A percentile compares a stretch with the other conserved stretches of the same genome.
Evolutionary conservation across 2,888 invertebrate genomes (phyloP).

Genomic region (Cheilosia vernalis): DNA sequence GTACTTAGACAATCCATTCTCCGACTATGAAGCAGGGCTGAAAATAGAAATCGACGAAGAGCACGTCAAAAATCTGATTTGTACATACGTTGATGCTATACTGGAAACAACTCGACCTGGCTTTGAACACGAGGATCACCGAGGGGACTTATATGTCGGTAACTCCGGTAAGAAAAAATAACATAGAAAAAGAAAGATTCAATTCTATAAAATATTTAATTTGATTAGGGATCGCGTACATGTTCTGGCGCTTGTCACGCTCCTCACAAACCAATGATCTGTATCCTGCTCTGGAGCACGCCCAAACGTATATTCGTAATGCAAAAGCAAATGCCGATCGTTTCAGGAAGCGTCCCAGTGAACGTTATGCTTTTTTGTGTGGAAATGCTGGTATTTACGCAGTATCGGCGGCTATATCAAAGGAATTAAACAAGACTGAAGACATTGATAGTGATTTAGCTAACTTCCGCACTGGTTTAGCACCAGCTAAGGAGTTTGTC

Average conservation of each 20-base stretch:
- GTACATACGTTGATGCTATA: slow-evolving; percentile 82
- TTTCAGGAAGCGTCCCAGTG: slow-evolving; percentile 84
- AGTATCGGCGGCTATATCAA: slow-evolving; percentile 87
- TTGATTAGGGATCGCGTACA: slow-evolving; percentile 88
- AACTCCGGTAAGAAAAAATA: slow-evolving; percentile 79
- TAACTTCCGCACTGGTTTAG: slow-evolving; percentile 81
- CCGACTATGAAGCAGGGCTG: slow-evolving; percentile 79
- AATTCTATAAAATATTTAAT: background rate
- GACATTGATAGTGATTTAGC: slow-evolving; percentile 82
- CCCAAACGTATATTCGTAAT: slow-evolving; percentile 86
- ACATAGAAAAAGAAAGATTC: too few relatives aligned
- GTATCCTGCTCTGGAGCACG: slow-evolving; percentile 86
- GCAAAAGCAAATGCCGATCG: slow-evolving; percentile 85
- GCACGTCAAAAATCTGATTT: slow-evolving; percentile 81
- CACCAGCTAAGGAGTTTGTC: slow-evolving; percentile 84
- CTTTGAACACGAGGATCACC: slow-evolving; percentile 79
- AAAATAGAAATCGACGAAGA: slow-evolving; percentile 80
- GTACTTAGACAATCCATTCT: slow-evolving; percentile 81
- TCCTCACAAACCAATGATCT: slow-evolving; percentile 82
- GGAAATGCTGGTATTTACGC: slow-evolving; percentile 92
- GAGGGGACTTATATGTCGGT: slow-evolving; percentile 83
- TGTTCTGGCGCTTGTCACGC: slow-evolving; percentile 89
- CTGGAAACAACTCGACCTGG: slow-evolving; percentile 81
- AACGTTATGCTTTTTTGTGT: slow-evolving; percentile 89
- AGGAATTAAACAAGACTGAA: slow-evolving; percentile 83